A percentile compares a stretch with the other conserved stretches of the same genome.
Conservation (phyloP, 2,888 invertebrate genomes). For the Yponomeuta malinellus region DNA sequence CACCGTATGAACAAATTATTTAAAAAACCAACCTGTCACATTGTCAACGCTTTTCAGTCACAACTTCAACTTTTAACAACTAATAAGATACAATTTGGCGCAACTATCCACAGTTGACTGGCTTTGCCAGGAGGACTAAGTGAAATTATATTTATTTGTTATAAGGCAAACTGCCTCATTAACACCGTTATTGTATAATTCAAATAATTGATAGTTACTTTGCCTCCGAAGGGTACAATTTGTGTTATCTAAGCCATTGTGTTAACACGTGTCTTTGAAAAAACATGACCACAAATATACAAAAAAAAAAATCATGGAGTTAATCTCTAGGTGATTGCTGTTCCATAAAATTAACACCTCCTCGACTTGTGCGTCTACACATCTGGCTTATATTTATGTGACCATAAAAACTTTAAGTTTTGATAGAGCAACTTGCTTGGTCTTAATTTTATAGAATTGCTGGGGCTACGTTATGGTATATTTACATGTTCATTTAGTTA, state of each 20-base stretch:
- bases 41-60: neutral
- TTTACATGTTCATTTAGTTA: constrained; percentile 50
- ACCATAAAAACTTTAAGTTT: neutral
- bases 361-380: neutral
- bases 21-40: constrained; percentile 39
- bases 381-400: neutral
- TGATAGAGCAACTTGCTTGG: neutral
- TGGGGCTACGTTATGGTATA: constrained; percentile 23
- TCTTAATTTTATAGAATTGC: constrained; percentile 5
- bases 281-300: no score
- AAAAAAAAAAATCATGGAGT: neutral
- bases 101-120: neutral
- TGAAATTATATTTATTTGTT: neutral
- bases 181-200: neutral
- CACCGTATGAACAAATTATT: constrained; percentile 46
- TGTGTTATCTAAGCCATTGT: no score
- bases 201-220: neutral
- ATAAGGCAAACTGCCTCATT: neutral
- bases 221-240: no score
- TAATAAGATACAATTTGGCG: neutral
- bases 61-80: neutral
- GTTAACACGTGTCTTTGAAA: no score
- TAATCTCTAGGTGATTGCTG: neutral
- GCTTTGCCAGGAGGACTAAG: neutral
- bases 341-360: neutral